These are phyloP conservation scores for Psittacula cyanocephala DNA, from an alignment of 2,113 vertebrate genomes.

Conservation along the genomic window DNA sequence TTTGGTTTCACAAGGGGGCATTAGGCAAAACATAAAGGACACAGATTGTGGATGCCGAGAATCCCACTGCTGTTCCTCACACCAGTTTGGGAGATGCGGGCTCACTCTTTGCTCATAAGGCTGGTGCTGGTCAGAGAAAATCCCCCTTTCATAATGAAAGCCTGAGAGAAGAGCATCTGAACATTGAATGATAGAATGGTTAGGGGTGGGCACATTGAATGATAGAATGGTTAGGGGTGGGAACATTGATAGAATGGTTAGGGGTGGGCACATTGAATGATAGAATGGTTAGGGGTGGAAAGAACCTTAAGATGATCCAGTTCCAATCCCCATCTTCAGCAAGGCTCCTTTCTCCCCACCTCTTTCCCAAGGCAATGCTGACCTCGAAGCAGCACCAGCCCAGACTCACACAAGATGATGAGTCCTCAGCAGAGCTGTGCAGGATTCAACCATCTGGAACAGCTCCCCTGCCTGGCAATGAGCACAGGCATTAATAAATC, in stretches of 20 bases:
- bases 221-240: neutral
- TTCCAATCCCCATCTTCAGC: neutral
- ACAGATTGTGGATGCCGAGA: accelerated
- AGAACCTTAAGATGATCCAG: neutral
- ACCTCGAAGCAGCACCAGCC: neutral
- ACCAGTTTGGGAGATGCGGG: accelerated
- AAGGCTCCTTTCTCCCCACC: neutral
- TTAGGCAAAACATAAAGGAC: neutral
- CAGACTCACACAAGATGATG: neutral
- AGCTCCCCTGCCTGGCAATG: neutral
- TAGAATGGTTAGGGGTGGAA: neutral
- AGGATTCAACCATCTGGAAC: neutral
- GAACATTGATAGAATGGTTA: too few species aligned
- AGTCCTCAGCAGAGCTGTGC: neutral
- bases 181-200: neutral
- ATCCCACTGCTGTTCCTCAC: neutral
- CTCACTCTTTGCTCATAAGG: neutral
- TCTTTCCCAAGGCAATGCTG: neutral
- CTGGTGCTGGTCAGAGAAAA: accelerated
- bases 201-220: neutral
- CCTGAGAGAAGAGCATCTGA: neutral
- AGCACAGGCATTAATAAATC: neutral
- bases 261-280: neutral
- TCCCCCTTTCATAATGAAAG: neutral
- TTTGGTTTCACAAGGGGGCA: neutral